phyloP scores from a whole-genome alignment of 2,888 invertebrate genomes.

The Aplocera efformata region DNA sequence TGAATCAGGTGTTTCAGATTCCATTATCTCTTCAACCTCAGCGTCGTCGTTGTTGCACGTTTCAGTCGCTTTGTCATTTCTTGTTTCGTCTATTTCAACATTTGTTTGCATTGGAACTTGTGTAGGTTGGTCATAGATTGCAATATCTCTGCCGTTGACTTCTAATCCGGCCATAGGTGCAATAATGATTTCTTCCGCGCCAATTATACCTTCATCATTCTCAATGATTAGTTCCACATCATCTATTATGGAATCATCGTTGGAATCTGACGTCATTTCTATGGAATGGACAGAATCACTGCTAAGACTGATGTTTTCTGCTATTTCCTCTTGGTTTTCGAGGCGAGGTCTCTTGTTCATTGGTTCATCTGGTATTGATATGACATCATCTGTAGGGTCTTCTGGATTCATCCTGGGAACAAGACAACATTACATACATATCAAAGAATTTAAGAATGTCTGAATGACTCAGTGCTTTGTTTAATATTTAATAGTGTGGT shows the following conservation, averaged over 20 bases:
- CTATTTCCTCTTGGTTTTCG: conserved; percentile 28
- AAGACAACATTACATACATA: not conserved
- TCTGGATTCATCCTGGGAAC: conserved; percentile 43
- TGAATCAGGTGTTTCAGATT: not conserved
- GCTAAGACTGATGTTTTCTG: conserved; percentile 60
- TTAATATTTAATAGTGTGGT: no score
- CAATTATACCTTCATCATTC: not conserved
- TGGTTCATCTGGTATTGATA: conserved; percentile 54
- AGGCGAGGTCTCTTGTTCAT: conserved; percentile 46
- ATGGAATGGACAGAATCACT: conserved; percentile 53
- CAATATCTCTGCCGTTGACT: not conserved
- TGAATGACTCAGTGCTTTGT: no score
- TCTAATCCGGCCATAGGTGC: not conserved
- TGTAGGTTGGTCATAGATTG: conserved; percentile 11
- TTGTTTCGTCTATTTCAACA: not conserved
- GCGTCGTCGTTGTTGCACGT: conserved; percentile 4
- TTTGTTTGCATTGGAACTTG: conserved; percentile 8
- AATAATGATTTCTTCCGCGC: not conserved
- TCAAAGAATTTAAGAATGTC: no score
- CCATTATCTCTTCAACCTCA: conserved; percentile 10
- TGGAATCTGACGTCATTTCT: conserved; percentile 35
- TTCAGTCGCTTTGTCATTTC: not conserved
- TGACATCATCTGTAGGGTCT: conserved; percentile 35
- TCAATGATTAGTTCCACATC: conserved; percentile 16
- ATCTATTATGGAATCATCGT: conserved; percentile 44